Conservation (phyloP, 2,797 vertebrate genomes). For the Alca torda region DNA sequence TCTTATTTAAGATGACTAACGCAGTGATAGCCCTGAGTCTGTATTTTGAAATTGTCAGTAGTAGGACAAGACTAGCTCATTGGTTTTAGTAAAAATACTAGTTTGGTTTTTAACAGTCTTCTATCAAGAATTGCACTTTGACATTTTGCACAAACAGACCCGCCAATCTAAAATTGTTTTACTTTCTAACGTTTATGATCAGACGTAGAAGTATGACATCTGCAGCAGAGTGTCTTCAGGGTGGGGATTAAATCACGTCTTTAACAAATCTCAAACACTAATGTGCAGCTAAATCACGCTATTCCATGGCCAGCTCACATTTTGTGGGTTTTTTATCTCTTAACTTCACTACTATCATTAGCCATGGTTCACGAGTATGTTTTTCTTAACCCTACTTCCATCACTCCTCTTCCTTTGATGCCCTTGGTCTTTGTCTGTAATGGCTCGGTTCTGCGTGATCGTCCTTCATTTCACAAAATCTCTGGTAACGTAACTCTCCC, state of each 20-base stretch:
- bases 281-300: not conserved
- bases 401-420: not conserved
- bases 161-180: not conserved
- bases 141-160: not conserved
- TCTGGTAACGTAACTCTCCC: fast-evolving
- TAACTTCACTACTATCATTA: not conserved
- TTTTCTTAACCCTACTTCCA: not conserved
- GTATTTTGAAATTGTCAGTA: not conserved
- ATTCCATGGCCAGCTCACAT: not conserved
- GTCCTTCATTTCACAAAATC: not conserved
- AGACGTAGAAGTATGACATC: fast-evolving
- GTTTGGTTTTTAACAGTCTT: not conserved
- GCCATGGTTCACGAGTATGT: not conserved
- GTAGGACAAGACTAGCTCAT: not conserved
- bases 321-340: not conserved
- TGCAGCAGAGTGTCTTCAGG: not conserved
- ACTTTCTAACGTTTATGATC: not conserved
- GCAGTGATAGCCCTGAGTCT: not conserved
- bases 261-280: not conserved
- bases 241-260: not conserved
- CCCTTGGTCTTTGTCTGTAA: fast-evolving
- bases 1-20: not conserved
- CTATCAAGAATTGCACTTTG: not conserved
- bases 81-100: not conserved
- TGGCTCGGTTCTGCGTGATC: fast-evolving